Base-by-base conservation (phyloP, 2,888 invertebrate genomes). In the Branchipolynoe longqiensis region DNA sequence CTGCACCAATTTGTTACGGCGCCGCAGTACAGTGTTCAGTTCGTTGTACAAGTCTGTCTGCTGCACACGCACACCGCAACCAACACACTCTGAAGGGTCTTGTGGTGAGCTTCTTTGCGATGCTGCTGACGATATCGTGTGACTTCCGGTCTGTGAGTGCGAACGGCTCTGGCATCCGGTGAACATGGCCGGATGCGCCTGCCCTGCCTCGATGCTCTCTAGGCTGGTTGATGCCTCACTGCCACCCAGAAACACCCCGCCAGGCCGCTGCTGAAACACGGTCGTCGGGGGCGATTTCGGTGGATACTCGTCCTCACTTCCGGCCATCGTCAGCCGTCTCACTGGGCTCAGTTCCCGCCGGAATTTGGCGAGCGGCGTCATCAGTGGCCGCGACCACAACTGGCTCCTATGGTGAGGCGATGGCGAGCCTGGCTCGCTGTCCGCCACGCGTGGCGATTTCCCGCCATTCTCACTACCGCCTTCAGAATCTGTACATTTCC, bases 31-130 rank as follows among this genome's bases (percentile, higher is more conserved):
- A 6, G 48, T 64, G 64, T 85, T 81, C 22, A 85, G 54, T 33
- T 85, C 85, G 28, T 82, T 82, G 25, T 85, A 85, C 48, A 85
- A 48, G 8, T 85, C 64, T 22, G 54, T 28, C 54, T 85, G 25
- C 62, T 14, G 14, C 48, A 25, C 78, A 18, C 22, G 14, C 40
- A 33, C 22, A 4, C 40, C 73, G 4, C 38, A 4, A 1, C 73
- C 73, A n/a, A 18, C 14, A 54, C 54, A n/a, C n/a, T n/a, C 54
- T n/a, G n/a, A n/a, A n/a, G n/a, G n/a, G n/a, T n/a, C n/a, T n/a
- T n/a, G n/a, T 3, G 31, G 28, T 33, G 38, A n/a, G 1, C 78
- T 48, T 12, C 12, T 25, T 1, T 1, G 48, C 31, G 48, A 25
- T 8, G 38, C 73, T 1, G 22, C 38, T 14, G 62, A 28, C 18